Conservation (phyloP, 1,140 invertebrate genomes). For the Papilio aristodemus region DNA sequence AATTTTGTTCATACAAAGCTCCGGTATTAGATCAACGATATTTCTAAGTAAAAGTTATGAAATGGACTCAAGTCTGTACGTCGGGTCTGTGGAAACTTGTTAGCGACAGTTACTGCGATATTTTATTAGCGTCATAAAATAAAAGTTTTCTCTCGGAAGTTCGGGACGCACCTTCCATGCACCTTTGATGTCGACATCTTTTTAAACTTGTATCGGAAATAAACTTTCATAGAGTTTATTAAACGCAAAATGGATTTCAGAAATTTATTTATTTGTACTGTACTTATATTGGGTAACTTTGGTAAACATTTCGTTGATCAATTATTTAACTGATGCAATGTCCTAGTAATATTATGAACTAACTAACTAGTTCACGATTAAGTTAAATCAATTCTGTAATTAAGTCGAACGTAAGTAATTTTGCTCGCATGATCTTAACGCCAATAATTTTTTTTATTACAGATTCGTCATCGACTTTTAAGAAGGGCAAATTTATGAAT, state of each 20-base stretch:
- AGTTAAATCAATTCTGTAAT: too few relatives aligned
- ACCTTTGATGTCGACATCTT: constrained; percentile 15
- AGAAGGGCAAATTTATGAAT: too few relatives aligned
- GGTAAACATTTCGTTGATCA: too few relatives aligned
- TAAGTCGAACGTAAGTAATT: too few relatives aligned
- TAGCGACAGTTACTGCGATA: constrained; percentile 21
- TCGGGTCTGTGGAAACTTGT: constrained; percentile 4
- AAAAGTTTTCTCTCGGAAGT: background rate
- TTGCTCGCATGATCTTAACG: too few relatives aligned
- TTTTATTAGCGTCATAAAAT: constrained; percentile 24
- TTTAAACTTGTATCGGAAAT: constrained; percentile 15
- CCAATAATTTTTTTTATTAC: too few relatives aligned
- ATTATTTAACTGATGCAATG: too few relatives aligned
- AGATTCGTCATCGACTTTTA: too few relatives aligned
- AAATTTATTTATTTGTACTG: background rate
- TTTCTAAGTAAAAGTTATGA: constrained; percentile 13
- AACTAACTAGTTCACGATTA: too few relatives aligned
- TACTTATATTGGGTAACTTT: background rate
- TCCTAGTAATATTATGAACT: too few relatives aligned
- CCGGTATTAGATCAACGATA: background rate
- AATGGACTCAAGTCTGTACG: background rate
- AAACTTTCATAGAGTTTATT: background rate
- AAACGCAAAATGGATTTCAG: background rate
- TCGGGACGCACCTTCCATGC: constrained; percentile 5
- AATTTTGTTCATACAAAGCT: background rate